Evolutionary conservation across 2,888 invertebrate genomes (phyloP).

Genomic region (Hirtodrosophila duncani): DNA sequence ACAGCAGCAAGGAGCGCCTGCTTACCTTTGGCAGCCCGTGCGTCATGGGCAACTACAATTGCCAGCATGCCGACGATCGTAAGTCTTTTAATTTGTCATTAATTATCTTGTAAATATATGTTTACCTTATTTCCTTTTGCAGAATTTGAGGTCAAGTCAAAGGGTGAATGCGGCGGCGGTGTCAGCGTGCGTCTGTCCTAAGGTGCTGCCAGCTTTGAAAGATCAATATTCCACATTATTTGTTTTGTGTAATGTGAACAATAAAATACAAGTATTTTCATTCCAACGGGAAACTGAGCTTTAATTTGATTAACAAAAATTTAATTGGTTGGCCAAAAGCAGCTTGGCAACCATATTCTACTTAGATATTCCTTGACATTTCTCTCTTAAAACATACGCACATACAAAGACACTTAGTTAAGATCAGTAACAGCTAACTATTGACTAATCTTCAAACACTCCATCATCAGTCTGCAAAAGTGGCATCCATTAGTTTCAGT

Average conservation of each 20-base stretch:
- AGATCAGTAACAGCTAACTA: conserved; percentile 29
- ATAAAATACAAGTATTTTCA: conserved; percentile 18
- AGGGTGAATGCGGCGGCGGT: conserved; percentile 75
- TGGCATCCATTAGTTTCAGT: neutral
- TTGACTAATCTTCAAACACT: conserved; percentile 24
- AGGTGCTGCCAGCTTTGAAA: conserved; percentile 1
- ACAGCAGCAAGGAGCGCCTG: conserved; percentile 70
- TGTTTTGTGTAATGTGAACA: neutral
- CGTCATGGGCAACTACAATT: conserved; percentile 76
- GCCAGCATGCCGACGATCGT: conserved; percentile 75
- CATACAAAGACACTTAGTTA: conserved; percentile 20
- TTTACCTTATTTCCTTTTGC: conserved; percentile 8
- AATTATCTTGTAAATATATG: neutral
- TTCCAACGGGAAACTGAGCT: conserved; percentile 38
- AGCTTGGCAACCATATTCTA: conserved; percentile 4
- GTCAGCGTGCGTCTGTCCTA: conserved; percentile 76
- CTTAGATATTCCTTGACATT: neutral
- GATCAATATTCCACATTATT: neutral
- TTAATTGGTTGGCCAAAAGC: conserved; percentile 9
- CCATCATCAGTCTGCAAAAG: neutral
- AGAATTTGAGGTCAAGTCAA: conserved; percentile 69
- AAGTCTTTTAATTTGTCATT: conserved; percentile 27
- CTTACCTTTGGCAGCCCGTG: conserved; percentile 76
- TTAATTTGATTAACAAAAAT: conserved; percentile 36
- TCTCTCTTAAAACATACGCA: conserved; percentile 6